Conservation (phyloP, 2,797 vertebrate species). For the Xenops minutus region DNA sequence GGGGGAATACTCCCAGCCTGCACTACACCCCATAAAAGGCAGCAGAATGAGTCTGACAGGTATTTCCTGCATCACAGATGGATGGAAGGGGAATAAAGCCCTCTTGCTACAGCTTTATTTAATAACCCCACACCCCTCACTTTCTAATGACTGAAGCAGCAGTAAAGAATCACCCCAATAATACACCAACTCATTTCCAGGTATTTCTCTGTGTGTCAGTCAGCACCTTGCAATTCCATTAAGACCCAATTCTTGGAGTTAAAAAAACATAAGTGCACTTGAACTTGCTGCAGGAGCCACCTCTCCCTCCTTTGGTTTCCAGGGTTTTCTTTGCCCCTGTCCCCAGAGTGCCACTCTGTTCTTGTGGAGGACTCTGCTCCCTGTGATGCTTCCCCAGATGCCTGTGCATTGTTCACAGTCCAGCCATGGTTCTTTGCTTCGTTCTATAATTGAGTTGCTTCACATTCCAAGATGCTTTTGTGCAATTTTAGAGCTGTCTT, state of each 20-base stretch:
- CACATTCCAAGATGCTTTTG: not conserved
- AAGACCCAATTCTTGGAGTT: not conserved
- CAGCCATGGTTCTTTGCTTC: not conserved
- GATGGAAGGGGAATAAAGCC: not conserved
- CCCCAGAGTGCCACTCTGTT: not conserved
- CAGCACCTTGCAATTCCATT: not conserved
- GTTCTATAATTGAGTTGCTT: not conserved
- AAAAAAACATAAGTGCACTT: not conserved
- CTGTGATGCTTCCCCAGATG: not conserved
- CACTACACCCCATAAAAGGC: not conserved
- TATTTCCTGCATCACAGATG: not conserved
- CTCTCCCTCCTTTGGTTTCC: not conserved
- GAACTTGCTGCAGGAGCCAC: not conserved
- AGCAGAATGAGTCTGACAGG: not conserved
- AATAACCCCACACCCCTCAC: not conserved
- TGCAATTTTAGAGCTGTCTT: constrained; percentile 32
- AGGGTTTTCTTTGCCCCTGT: not conserved
- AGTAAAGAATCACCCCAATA: not conserved
- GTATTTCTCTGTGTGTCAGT: not conserved
- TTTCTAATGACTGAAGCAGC: not conserved
- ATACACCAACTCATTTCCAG: not conserved
- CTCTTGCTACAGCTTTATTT: not conserved
- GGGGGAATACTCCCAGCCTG: not conserved
- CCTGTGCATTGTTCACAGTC: not conserved
- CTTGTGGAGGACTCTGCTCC: not conserved